phyloP scores from a whole-genome alignment of 2,888 invertebrate species.

The Oegoconia quadripuncta region DNA sequence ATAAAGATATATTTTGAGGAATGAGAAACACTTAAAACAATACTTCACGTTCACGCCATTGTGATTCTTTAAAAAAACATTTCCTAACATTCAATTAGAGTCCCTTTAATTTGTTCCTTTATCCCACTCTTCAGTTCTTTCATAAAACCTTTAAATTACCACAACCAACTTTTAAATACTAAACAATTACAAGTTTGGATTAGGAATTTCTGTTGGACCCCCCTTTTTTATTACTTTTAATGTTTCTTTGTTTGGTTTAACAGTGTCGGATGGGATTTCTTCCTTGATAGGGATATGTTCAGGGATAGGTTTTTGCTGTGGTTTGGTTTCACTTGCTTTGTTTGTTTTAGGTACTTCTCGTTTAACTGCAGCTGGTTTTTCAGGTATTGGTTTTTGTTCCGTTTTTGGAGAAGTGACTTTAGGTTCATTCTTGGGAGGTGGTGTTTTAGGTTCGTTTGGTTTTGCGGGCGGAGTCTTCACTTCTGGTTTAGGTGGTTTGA shows the following conservation, averaged over 20 bases:
- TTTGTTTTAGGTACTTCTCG: constrained; percentile 23
- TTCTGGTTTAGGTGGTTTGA: background rate
- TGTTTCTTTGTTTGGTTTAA: constrained; percentile 72
- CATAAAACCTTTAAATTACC: background rate
- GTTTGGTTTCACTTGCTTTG: constrained; percentile 18
- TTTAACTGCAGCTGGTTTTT: constrained; percentile 16
- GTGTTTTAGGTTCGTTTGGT: constrained; percentile 1
- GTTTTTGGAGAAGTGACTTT: constrained; percentile 20
- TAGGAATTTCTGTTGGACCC: constrained; percentile 72
- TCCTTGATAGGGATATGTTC: constrained; percentile 74
- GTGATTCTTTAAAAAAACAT: background rate
- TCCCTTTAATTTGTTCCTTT: background rate
- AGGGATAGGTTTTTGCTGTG: constrained; percentile 22
- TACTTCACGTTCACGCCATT: background rate
- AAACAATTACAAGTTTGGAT: constrained; percentile 42
- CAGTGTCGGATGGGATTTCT: constrained; percentile 73
- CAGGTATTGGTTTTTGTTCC: constrained; percentile 16
- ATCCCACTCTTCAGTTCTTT: background rate
- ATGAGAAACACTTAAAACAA: background rate
- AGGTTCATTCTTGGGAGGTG: constrained; percentile 17
- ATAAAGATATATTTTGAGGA: background rate
- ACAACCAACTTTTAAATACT: constrained; percentile 1
- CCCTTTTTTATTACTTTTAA: constrained; percentile 81
- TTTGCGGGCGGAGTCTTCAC: constrained; percentile 8
- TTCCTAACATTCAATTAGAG: background rate